Conservation (phyloP, 2,888 invertebrate species). For the Drosophila picticornis region DNA sequence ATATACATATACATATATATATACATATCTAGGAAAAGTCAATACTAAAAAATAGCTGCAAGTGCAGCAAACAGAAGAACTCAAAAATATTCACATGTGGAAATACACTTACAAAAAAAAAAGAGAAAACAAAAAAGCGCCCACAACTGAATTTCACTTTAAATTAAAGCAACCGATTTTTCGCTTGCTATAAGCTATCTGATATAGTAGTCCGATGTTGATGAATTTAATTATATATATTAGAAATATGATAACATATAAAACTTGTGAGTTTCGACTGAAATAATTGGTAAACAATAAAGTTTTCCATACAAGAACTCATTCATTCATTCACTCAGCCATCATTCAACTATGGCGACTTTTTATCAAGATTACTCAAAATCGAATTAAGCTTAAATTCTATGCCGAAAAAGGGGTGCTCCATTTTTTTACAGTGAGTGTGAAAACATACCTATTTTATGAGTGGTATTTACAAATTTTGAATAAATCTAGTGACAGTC, state of each 20-base stretch:
- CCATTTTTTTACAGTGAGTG: background rate
- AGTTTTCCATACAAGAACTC: background rate
- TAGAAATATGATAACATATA: accelerated
- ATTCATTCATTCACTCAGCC: too few species aligned
- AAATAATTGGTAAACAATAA: background rate
- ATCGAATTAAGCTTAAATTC: background rate
- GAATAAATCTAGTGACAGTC: slow-evolving; percentile 24
- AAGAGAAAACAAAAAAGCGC: background rate
- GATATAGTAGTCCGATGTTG: background rate
- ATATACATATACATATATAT: background rate
- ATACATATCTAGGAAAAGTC: background rate
- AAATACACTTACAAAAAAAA: background rate
- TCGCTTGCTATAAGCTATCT: background rate
- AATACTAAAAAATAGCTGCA: slow-evolving; percentile 1
- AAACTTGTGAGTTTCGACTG: background rate
- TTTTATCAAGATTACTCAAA: background rate
- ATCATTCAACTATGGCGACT: background rate
- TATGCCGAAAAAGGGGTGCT: too few species aligned
- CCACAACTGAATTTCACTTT: background rate
- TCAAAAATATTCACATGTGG: background rate
- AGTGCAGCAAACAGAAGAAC: background rate
- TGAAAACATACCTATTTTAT: background rate
- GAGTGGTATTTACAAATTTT: slow-evolving; percentile 2
- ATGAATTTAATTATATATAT: accelerated
- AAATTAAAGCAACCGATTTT: background rate